Conservation (phyloP, 2,888 invertebrate species). For the Lepidochrysops patricia region DNA sequence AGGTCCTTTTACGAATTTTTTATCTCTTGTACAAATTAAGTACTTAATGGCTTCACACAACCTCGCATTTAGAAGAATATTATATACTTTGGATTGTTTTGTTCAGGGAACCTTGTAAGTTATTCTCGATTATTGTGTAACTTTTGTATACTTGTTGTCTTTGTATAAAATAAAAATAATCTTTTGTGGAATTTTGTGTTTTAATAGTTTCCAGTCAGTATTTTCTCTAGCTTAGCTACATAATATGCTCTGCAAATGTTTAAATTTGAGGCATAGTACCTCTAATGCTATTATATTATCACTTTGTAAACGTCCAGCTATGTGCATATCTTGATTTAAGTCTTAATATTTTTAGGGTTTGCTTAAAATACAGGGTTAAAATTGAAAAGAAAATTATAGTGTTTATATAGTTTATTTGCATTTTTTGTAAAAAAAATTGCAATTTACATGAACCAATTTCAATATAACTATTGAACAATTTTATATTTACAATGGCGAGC, state of each 20-base stretch:
- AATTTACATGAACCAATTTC: slow-evolving; percentile 61
- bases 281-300: too few species aligned
- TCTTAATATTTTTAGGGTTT: background rate
- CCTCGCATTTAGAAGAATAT: slow-evolving; percentile 9
- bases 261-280: too few species aligned
- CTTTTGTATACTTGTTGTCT: background rate
- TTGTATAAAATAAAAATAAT: background rate
- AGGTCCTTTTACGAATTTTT: slow-evolving; percentile 10
- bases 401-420: slow-evolving; percentile 57
- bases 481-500: slow-evolving; percentile 59
- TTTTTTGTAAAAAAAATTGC: slow-evolving; percentile 69
- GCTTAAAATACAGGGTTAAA: background rate
- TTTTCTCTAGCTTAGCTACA: too few species aligned
- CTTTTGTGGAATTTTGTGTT: background rate
- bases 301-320: too few species aligned
- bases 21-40: slow-evolving; percentile 11
- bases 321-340: too few species aligned
- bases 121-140: background rate
- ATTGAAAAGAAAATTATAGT: slow-evolving; percentile 19
- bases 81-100: background rate
- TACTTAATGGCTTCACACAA: slow-evolving; percentile 15
- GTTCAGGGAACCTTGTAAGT: background rate
- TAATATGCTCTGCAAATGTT: too few species aligned
- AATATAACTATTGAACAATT: slow-evolving; percentile 50
- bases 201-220: too few species aligned